phyloP scores from a whole-genome alignment of 2,797 vertebrate genomes.

The Geotrypetes seraphini region DNA sequence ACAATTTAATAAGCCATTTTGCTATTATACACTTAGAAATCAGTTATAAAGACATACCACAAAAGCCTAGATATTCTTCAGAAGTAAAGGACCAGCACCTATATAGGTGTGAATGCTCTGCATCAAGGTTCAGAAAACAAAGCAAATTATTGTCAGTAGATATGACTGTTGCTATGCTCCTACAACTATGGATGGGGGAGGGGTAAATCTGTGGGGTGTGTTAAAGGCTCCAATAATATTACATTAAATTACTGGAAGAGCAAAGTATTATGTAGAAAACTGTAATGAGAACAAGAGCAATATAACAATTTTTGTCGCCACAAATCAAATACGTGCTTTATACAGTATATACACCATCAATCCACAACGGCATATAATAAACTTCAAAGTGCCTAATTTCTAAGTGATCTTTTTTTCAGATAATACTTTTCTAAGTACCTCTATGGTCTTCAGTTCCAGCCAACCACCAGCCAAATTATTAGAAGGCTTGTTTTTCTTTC shows the following conservation, averaged over 20 bases:
- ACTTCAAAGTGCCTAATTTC: too few species aligned
- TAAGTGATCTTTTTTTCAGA: too few species aligned
- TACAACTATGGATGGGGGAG: slow-evolving; percentile 43
- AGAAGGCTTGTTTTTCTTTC: too few species aligned
- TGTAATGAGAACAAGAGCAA: slow-evolving; percentile 36
- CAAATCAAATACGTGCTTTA: too few species aligned
- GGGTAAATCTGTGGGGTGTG: slow-evolving; percentile 31
- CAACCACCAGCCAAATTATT: too few species aligned
- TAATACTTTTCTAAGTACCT: too few species aligned
- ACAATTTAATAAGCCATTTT: slow-evolving; percentile 40
- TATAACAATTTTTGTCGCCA: too few species aligned
- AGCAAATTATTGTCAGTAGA: slow-evolving; percentile 48
- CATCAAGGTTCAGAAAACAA: slow-evolving; percentile 52
- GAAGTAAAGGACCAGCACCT: slow-evolving; percentile 52
- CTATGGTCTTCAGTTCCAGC: too few species aligned
- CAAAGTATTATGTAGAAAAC: slow-evolving; percentile 34
- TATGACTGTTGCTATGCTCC: slow-evolving; percentile 47
- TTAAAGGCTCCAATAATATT: slow-evolving; percentile 34
- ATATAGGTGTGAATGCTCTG: slow-evolving; percentile 44
- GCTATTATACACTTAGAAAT: slow-evolving; percentile 36
- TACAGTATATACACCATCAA: too few species aligned
- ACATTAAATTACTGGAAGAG: slow-evolving; percentile 32
- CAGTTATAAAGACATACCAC: slow-evolving; percentile 48
- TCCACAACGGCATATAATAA: too few species aligned
- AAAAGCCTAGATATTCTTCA: slow-evolving; percentile 50